phyloP scores from a whole-genome alignment of 2,113 vertebrate genomes.

The Tychaedon coryphoeus region DNA sequence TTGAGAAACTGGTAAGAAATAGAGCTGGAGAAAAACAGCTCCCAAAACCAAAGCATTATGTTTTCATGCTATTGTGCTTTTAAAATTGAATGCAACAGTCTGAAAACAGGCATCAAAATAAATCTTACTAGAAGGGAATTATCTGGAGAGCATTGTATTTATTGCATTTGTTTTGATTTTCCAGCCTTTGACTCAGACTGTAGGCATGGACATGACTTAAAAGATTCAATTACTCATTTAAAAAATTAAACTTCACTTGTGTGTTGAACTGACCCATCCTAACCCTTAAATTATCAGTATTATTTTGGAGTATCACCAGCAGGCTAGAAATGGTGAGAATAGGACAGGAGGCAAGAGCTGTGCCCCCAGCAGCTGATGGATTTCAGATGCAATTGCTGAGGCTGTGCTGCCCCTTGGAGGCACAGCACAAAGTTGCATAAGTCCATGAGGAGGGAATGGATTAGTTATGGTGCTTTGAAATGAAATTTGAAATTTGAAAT shows the following conservation, averaged over 20 bases:
- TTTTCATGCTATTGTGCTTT: slow-evolving; percentile 17
- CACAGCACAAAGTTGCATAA: not conserved
- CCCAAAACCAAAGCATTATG: not conserved
- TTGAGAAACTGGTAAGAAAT: not conserved
- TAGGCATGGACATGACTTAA: not conserved
- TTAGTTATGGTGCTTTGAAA: not conserved
- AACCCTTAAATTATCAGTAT: not conserved
- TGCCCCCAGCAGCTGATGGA: not conserved
- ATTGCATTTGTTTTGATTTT: slow-evolving; percentile 55
- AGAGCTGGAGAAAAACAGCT: not conserved
- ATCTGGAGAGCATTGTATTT: slow-evolving; percentile 28
- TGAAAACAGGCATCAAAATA: not conserved
- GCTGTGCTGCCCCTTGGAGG: slow-evolving; percentile 30
- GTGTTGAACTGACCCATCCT: not conserved
- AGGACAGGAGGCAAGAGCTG: not conserved
- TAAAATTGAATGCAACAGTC: slow-evolving; percentile 19
- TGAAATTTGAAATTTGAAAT: not conserved
- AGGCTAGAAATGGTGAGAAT: not conserved
- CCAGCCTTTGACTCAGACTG: not conserved
- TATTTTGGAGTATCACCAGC: not conserved
- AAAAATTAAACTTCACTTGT: slow-evolving; percentile 17
- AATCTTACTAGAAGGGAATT: not conserved
- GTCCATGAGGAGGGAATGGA: not conserved
- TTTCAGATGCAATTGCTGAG: not conserved
- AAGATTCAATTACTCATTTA: slow-evolving; percentile 3